Base-by-base conservation (phyloP, 2,113 vertebrate genomes). In the Anhinga rufa region DNA sequence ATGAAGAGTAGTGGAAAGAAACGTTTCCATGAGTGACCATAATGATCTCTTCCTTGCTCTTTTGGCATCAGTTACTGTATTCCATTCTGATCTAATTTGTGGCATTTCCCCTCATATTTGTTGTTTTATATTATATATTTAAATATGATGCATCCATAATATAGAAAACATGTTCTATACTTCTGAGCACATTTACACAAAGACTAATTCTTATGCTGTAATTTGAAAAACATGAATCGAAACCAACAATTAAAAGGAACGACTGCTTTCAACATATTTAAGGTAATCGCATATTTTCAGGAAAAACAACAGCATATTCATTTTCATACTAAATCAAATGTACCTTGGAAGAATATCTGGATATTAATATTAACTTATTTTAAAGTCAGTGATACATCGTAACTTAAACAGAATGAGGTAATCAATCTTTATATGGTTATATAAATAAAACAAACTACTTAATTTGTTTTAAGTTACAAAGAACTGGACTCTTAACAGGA, bases 401-500 rank as follows among this genome's bases (percentile, higher is more conserved):
- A 22, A 40, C 57, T 58, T 58, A 82, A 92, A 68, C 40, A 86
- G 61, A 88, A 85, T 64, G 57, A 90, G 57, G 31, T 40, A 44
- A 95, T 95, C 86, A 61, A 62, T 97, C 77, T 95, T 95, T 69
- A 82, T 34, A 57, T 46, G 88, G 77, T 83, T 94, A 86, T 34
- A 83, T 84, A 94, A 90, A 95, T 78, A 96, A 94, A 97, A 86
- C 82, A 89, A 95, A 80, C 34, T n/a, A 81, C 60, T 58, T 89
- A 85, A 98, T 97, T 98, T 97, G 90, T 88, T 96, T 78, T 49
- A 70, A 94, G 82, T 96, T 97, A 72, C 54, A 68, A 83, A 94
- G 88, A 89, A 62, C 82, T 18, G 44, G 84, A 15, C 65, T 87
- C 40, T n/a, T 96, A 95, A 91, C 72, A 86, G 74, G 88, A 92